Conservation (phyloP, 2,888 invertebrate species). For the Hymenopus coronatus region DNA sequence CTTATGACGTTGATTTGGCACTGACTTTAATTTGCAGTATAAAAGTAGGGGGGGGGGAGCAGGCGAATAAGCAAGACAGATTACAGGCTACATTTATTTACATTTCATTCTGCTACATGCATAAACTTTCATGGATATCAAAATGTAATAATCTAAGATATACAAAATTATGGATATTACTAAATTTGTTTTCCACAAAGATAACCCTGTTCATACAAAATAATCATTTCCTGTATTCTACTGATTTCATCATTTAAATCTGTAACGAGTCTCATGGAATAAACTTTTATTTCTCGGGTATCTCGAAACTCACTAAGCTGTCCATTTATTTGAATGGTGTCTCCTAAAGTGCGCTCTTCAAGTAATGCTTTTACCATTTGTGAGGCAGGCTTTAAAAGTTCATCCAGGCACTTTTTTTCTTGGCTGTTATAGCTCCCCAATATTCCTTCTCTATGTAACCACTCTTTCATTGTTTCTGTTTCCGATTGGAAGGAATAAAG, state of each 20-base stretch:
- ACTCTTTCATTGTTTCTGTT: background rate
- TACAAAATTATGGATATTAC: too few species aligned
- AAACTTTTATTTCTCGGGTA: background rate
- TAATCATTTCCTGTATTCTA: background rate
- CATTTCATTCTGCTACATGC: too few species aligned
- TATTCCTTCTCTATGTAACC: background rate
- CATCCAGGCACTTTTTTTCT: background rate
- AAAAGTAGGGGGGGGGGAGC: too few species aligned
- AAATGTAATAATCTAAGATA: too few species aligned
- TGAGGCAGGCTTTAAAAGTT: background rate
- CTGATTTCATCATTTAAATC: background rate
- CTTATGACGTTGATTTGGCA: too few species aligned
- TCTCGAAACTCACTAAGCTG: background rate
- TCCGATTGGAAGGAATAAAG: background rate
- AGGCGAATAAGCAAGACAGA: too few species aligned
- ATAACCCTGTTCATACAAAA: background rate
- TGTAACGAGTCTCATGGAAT: background rate
- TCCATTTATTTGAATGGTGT: background rate
- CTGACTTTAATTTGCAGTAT: too few species aligned
- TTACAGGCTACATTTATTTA: too few species aligned
- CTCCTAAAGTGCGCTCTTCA: background rate
- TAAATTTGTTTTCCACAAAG: background rate
- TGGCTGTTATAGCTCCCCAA: background rate
- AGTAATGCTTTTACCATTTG: background rate
- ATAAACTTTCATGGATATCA: too few species aligned